These are phyloP conservation scores for Oxycera nigricornis DNA, from an alignment of 2,888 invertebrate species.

Conservation along the genomic window DNA sequence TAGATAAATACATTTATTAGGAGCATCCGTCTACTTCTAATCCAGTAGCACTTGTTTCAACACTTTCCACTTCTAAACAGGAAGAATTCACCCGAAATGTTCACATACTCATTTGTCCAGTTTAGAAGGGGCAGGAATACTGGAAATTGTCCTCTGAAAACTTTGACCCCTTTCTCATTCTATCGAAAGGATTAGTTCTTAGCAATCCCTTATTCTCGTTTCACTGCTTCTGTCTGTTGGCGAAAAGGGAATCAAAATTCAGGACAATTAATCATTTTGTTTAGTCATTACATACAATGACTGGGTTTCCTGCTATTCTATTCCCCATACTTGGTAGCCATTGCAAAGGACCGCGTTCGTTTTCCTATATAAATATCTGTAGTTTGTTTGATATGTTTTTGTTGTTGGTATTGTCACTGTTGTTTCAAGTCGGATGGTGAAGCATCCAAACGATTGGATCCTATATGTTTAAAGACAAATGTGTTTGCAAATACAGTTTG, in stretches of 20 bases:
- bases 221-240: not conserved
- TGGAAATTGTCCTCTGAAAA: conserved; percentile 7
- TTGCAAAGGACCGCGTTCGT: not conserved
- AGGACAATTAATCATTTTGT: conserved; percentile 63
- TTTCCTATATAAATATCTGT: conserved; percentile 23
- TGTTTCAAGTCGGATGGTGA: conserved; percentile 19
- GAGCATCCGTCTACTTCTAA: too few relatives aligned
- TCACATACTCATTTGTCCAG: conserved; percentile 2
- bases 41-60: conserved; percentile 6
- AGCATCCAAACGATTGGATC: conserved; percentile 17
- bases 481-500: conserved; percentile 1
- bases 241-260: conserved; percentile 59
- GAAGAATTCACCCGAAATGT: not conserved
- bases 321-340: not conserved
- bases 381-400: conserved; percentile 28
- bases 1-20: too few relatives aligned
- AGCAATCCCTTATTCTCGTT: conserved; percentile 17
- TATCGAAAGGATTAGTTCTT: conserved; percentile 39
- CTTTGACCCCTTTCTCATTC: conserved; percentile 41
- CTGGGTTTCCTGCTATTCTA: conserved; percentile 27
- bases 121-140: not conserved
- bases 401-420: conserved; percentile 16
- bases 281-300: conserved; percentile 52
- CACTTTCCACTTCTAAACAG: not conserved
- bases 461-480: conserved; percentile 6